A percentile compares a stretch with the other conserved stretches of the same genome.
Conservation (phyloP, 1,140 invertebrate species). For the Helicorthomorpha holstii region DNA sequence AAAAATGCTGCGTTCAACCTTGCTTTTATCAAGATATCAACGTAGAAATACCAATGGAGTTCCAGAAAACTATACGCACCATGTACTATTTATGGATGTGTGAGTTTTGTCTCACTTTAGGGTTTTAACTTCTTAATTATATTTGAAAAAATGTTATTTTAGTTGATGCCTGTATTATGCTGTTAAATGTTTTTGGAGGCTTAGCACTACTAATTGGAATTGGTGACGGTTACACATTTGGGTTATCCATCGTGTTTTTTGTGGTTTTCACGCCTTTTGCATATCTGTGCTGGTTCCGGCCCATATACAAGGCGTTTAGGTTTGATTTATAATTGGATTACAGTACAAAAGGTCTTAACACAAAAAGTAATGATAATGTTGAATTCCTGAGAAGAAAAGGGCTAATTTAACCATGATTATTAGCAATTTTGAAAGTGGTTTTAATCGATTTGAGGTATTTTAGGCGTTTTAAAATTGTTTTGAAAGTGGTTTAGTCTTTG, state of each 20-base stretch:
- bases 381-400: too few relatives aligned
- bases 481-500: too few relatives aligned
- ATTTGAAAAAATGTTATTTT: constrained; percentile 28
- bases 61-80: constrained; percentile 84
- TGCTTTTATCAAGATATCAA: constrained; percentile 99
- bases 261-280: constrained; percentile 89
- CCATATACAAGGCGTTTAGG: constrained; percentile 72
- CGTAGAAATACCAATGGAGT: constrained; percentile 95
- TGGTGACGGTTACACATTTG: constrained; percentile 59
- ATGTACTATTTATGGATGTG: constrained; percentile 95
- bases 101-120: constrained; percentile 36
- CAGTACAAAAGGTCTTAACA: too few relatives aligned
- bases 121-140: neutral
- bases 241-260: constrained; percentile 74
- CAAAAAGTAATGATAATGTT: too few relatives aligned
- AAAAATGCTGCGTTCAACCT: constrained; percentile 78
- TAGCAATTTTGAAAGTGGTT: too few relatives aligned
- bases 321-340: too few relatives aligned
- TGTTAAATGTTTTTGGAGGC: constrained; percentile 70
- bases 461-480: too few relatives aligned
- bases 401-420: too few relatives aligned
- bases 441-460: too few relatives aligned
- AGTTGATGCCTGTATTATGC: constrained; percentile 74
- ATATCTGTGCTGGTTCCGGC: constrained; percentile 91
- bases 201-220: constrained; percentile 45